phyloP scores from a whole-genome alignment of 2,797 vertebrate genomes.

The Selene dorsalis region DNA sequence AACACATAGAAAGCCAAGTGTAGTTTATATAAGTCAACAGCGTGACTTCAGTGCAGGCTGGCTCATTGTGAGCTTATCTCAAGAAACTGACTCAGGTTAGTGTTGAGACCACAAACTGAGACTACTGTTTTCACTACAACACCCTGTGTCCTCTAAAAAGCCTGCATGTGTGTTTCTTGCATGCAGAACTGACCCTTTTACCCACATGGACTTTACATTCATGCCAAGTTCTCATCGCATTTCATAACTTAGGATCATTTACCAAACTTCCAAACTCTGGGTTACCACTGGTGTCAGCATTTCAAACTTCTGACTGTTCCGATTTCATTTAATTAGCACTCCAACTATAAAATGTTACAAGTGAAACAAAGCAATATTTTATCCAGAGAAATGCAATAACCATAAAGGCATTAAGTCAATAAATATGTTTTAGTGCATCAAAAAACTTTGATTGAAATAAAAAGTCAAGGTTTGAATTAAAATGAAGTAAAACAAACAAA shows the following conservation, averaged over 20 bases:
- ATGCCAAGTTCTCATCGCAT: not conserved
- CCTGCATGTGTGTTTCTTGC: not conserved
- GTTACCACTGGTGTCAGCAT: too few relatives aligned
- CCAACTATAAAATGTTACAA: not conserved
- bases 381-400: not conserved
- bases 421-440: not conserved
- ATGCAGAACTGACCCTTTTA: too few relatives aligned
- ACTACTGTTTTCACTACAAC: constrained; percentile 2
- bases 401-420: not conserved
- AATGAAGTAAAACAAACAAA: not conserved
- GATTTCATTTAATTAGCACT: not conserved
- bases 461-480: not conserved
- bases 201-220: not conserved
- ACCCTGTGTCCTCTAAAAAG: too few relatives aligned
- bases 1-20: constrained; percentile 15
- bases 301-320: too few relatives aligned
- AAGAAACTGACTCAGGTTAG: constrained; percentile 24
- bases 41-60: not conserved
- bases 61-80: constrained; percentile 45
- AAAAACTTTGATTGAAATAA: not conserved
- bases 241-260: not conserved
- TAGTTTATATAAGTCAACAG: constrained; percentile 34
- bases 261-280: too few relatives aligned
- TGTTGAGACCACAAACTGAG: not conserved
- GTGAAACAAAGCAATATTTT: not conserved